Base-by-base conservation (phyloP, 2,888 invertebrate species). In the Sturmia bella region DNA sequence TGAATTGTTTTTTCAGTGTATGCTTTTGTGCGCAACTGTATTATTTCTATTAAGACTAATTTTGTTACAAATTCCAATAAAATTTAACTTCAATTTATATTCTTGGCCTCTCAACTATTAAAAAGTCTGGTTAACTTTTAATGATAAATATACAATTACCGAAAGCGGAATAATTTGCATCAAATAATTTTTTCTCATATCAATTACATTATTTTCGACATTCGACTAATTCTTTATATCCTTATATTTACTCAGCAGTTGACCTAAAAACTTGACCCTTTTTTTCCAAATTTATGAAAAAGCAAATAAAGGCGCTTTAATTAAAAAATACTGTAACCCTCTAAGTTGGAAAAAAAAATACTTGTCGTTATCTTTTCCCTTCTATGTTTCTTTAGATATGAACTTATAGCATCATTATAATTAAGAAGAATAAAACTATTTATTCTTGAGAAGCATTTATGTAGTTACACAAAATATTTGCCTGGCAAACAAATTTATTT, bases 381-480 rank as follows among this genome's bases (percentile, higher is more conserved):
- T n/a, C n/a, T 32, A 17, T 52, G 15, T 13, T 41, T 9, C 11
- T 12, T 0, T 19, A 1, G 1, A 19, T 48, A 48, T 12, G 11
- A 45, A 27, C 45, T 41, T 15, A 27, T 27, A 27, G 6, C 3
- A 6, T 27, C 27, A 27, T 27, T 27, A 27, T 6, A 27, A 27
- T 27, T 27, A 27, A 27, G 27, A 27, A 27, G n/a, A n/a, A n/a
- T n/a, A n/a, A 54, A 52, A 24, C 7, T 54, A 21, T 9, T 32
- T 32, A 32, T 7, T 32, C 7, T 21, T 15, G 15, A 45, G 45
- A 59, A 15, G 13, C 21, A 13, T 64, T 32, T 50, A 37, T 27
- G 59, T 27, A 41, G 17, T 61, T 52, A 19, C 11, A 15, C 15
- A 15, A 50, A 68, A 63, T 75, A 75, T 80, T 80, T 80, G 69